Evolutionary conservation across 1,140 invertebrate genomes (phyloP).

Genomic region (Lordiphosa mommai): DNA sequence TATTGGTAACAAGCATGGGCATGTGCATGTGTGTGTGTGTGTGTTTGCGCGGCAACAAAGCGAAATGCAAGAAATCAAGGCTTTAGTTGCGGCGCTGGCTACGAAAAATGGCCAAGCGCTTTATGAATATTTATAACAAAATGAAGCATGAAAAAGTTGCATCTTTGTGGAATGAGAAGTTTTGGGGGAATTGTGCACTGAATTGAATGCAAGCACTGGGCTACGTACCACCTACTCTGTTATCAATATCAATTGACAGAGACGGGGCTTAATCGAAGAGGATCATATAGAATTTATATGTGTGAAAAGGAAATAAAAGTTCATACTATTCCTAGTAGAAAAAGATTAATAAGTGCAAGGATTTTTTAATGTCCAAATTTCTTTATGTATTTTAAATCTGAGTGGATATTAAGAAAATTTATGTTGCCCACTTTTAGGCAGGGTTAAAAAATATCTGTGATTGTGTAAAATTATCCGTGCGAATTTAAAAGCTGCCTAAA

Average conservation of each 20-base stretch:
- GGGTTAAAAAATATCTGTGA: too few relatives aligned
- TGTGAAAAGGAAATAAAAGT: too few relatives aligned
- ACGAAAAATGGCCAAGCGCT: slow-evolving; percentile 58
- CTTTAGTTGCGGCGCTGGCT: slow-evolving; percentile 54
- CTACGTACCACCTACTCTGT: slow-evolving; percentile 14
- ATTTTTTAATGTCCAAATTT: too few relatives aligned
- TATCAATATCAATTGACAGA: slow-evolving; percentile 48
- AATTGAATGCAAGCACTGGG: background rate
- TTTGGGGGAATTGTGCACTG: background rate
- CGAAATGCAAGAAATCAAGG: slow-evolving; percentile 68
- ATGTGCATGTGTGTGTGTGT: background rate
- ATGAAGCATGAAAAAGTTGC: slow-evolving; percentile 68
- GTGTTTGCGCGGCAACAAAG: slow-evolving; percentile 1
- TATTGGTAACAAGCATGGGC: slow-evolving; percentile 43
- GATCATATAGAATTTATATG: slow-evolving; percentile 1
- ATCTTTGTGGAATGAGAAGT: slow-evolving; percentile 23
- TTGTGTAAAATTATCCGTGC: too few relatives aligned
- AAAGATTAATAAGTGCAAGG: too few relatives aligned
- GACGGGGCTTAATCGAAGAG: slow-evolving; percentile 11
- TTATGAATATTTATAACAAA: slow-evolving; percentile 75
- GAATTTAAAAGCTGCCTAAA: too few relatives aligned
- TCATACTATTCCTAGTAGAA: too few relatives aligned
- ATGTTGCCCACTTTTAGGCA: too few relatives aligned
- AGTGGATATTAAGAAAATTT: too few relatives aligned
- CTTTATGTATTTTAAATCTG: too few relatives aligned